Percentiles rank a stretch among this genome's conserved stretches.
phyloP scores from a whole-genome alignment of 1,140 invertebrate species.

The Dendroctonus valens region DNA sequence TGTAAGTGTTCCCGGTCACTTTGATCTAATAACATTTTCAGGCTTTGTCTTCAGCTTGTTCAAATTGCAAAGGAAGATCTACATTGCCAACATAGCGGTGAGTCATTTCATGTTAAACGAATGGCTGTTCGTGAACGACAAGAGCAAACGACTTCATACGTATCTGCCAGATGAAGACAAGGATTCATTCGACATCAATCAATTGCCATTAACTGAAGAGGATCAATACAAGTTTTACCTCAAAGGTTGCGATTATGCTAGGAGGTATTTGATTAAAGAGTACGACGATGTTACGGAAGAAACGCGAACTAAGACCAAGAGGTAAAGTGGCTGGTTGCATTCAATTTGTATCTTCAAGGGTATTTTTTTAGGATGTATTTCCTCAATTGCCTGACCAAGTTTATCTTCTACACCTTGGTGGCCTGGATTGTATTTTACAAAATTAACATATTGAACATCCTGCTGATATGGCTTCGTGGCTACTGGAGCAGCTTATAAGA shows the following conservation, averaged over 20 bases:
- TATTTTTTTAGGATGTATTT: slow-evolving; percentile 13
- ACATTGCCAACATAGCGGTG: slow-evolving; percentile 71
- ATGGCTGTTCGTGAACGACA: slow-evolving; percentile 79
- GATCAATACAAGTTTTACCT: slow-evolving; percentile 5
- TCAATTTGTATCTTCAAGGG: neutral
- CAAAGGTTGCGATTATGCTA: neutral
- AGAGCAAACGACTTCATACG: slow-evolving; percentile 53
- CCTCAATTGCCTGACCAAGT: neutral
- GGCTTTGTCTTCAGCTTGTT: slow-evolving; percentile 61
- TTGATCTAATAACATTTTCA: neutral
- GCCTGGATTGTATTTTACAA: too few relatives aligned
- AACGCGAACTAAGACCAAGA: neutral
- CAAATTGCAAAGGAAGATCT: slow-evolving; percentile 77
- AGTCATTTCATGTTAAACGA: slow-evolving; percentile 75
- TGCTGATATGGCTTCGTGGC: too few relatives aligned
- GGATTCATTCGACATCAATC: slow-evolving; percentile 3
- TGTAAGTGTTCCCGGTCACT: slow-evolving; percentile 59
- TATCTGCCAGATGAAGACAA: slow-evolving; percentile 3
- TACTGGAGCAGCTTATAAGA: too few relatives aligned
- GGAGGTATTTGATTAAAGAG: slow-evolving; percentile 12
- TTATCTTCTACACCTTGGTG: too few relatives aligned
- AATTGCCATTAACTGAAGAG: neutral
- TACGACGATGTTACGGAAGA: slow-evolving; percentile 1
- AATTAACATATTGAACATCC: too few relatives aligned
- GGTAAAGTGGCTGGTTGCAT: slow-evolving; percentile 9